Percentiles rank a stretch among this genome's conserved stretches.
phyloP scores from a whole-genome alignment of 1,140 invertebrate genomes.

The Pachyrhynchus sulphureomaculatus region DNA sequence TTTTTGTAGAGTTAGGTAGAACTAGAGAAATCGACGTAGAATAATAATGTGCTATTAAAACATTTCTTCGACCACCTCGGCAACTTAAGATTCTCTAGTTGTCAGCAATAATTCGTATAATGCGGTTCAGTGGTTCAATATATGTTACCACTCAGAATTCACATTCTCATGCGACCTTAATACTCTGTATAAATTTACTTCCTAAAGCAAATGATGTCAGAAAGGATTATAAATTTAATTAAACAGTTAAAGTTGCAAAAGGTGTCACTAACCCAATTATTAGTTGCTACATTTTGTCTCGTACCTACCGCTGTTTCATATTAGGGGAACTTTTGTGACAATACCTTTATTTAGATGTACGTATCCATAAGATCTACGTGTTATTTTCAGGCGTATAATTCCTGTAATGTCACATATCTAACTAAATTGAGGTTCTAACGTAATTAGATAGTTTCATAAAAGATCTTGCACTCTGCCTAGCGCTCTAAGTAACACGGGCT shows the following conservation, averaged over 20 bases:
- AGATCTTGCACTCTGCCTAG: no score
- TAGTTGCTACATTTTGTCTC: constrained; percentile 13
- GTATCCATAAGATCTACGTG: no score
- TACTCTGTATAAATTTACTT: constrained; percentile 9
- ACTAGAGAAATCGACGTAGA: background rate
- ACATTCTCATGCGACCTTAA: background rate
- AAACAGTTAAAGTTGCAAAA: constrained; percentile 6
- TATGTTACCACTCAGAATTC: constrained; percentile 4
- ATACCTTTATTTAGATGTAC: no score
- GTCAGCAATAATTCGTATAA: constrained; percentile 10
- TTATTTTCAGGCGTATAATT: no score
- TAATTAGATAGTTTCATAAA: no score
- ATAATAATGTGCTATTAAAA: background rate
- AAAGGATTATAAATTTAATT: constrained; percentile 24
- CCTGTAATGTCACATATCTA: no score
- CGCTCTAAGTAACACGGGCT: no score
- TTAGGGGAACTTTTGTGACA: no score
- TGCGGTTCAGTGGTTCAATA: background rate
- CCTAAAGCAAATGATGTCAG: constrained; percentile 12
- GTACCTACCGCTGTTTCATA: background rate
- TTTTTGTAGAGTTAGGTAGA: no score
- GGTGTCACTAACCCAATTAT: constrained; percentile 14
- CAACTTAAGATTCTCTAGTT: constrained; percentile 2
- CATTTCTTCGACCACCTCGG: background rate
- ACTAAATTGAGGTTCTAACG: no score